Evolutionary conservation across 2,113 vertebrate species (phyloP), one percentile per base, ranked within the genome.

Genomic region (Eclectus roratus): DNA sequence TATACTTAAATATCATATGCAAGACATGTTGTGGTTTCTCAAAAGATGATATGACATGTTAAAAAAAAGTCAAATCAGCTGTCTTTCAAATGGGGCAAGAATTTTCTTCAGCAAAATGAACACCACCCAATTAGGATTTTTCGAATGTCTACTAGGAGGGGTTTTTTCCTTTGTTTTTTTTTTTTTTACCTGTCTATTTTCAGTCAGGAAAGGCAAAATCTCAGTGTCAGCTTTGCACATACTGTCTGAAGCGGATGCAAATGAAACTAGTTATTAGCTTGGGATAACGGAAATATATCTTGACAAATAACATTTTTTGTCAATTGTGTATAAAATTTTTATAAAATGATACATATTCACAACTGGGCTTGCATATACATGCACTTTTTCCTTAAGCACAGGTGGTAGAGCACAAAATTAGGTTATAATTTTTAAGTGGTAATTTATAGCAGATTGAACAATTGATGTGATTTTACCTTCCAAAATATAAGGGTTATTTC

Each of bases 161-260:
- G 1, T 46, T 53, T 56, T n/a, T 43, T 21, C 3, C 20, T 20
- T 46, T 37, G 37, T 9, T 11, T 20, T 61, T 53, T 77, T 24
- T 44, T 86, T 87, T 91, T 84, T 31, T 28, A 61, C 39, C 31
- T 80, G 33, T 27, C 19, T 88, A 10, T 88, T 89, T 95, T 92
- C 91, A 96, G 58, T 64, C 52, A 92, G 23, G 37, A 65, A 91
- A 71, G 6, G 70, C 39, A 87, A 95, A 93, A 88, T 73, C 49
- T 70, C 91, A 55, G 52, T 83, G 70, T 78, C 63, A 69, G 88
- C 93, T 88, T 63, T 3, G 2, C 16, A 71, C 23, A 82, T 56
- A 68, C 18, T 94, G 63, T 85, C 92, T 86, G 84, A 86, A 94
- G 83, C 73, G 85, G 71, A 94, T 72, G 90, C 41, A 91, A 91